Evolutionary conservation across 1,140 invertebrate genomes (phyloP), one percentile per base, ranked within the genome.

Genomic region (Pseudachorutes palmiensis): DNA sequence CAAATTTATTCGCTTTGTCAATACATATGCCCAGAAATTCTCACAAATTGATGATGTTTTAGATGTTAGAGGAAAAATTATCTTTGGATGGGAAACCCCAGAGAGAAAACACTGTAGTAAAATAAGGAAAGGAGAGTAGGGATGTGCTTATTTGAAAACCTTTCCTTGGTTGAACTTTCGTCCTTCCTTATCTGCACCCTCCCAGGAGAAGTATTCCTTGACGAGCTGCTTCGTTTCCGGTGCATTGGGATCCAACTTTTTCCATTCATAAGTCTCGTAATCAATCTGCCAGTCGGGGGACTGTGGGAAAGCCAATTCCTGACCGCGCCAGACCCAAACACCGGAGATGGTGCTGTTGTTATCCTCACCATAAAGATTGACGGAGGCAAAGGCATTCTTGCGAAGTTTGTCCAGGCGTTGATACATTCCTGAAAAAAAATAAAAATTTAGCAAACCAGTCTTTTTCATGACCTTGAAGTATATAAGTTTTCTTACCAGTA

Each of bases 121-220:
- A 45, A 45, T 45, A 12, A 45, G 36, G 36, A 45, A 45, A 48
- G 26, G 26, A 41, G 16, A 28, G 45, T 41, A 63, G 3, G 33
- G 2, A 41, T 2, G 1, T 16, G n/a, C 80, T 90, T 89, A 99
- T 84, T 99, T 99, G 84, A 98, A 99, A 78, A 98, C 94, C 83
- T 99, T 99, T 80, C 97, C 97, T 83, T 98, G 91, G 80, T 96
- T 97, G 83, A 98, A 97, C 78, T 90, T 87, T 75, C 94, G 88
- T 65, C 93, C 92, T 67, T 86, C 79, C 78, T 92, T 92, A 76
- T 98, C 91, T 64, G 82, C 81, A 57, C 92, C 94, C 75, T 84
- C 83, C 95, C 94, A 98, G 16, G 88, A 85, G 77, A 98, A 89
- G 80, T 98, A 98, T 76, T 97, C 87, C 70, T 89, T 82, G 12